Conservation (phyloP, 1,140 invertebrate species). For the Cyclargus thomasi region DNA sequence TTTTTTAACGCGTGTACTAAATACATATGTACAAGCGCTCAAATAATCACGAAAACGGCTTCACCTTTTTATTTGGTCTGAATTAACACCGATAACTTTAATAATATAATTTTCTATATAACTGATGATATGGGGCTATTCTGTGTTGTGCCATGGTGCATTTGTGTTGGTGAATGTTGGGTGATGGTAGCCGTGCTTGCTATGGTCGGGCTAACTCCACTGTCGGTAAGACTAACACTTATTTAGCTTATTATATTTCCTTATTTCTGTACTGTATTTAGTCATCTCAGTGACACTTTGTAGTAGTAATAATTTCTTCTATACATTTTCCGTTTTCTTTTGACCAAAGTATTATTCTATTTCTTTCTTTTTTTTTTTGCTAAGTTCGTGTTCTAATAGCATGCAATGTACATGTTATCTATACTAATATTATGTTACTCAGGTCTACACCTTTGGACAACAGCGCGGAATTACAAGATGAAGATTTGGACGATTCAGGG, state of each 20-base stretch:
- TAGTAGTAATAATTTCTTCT: too few relatives aligned
- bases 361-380: neutral
- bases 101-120: too few relatives aligned
- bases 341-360: neutral
- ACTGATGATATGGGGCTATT: too few relatives aligned
- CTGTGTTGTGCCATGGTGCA: neutral
- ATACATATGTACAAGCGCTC: too few relatives aligned
- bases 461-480: slow-evolving; percentile 3
- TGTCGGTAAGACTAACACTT: neutral
- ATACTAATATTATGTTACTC: neutral
- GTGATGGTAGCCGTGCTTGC: neutral
- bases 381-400: neutral
- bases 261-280: neutral
- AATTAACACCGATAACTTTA: too few relatives aligned
- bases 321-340: too few relatives aligned
- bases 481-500: slow-evolving; percentile 21
- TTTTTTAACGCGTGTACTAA: too few relatives aligned
- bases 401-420: neutral
- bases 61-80: too few relatives aligned
- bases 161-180: neutral
- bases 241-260: neutral
- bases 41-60: too few relatives aligned
- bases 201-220: neutral
- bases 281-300: neutral
- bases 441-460: neutral